Conservation (phyloP, 1,140 invertebrate species). For the Psix sp. region DNA sequence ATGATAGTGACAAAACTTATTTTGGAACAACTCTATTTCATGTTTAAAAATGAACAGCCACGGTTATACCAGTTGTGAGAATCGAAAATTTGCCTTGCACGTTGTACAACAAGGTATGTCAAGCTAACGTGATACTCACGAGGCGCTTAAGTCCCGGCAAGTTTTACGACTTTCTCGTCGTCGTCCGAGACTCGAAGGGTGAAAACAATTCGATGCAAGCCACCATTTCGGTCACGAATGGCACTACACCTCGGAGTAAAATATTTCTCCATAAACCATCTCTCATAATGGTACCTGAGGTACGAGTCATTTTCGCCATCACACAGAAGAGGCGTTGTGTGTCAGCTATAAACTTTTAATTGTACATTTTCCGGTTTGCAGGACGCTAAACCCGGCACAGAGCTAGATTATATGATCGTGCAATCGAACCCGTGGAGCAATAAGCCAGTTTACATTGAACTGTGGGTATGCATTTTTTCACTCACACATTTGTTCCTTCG, state of each 20-base stretch:
- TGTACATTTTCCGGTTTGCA: constrained; percentile 68
- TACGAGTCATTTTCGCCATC: constrained; percentile 68
- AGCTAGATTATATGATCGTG: constrained; percentile 87
- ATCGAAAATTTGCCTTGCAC: constrained; percentile 88
- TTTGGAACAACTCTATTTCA: neutral
- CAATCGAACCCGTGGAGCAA: constrained; percentile 86
- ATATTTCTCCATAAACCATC: constrained; percentile 90
- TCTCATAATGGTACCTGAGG: constrained; percentile 88
- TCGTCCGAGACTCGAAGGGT: constrained; percentile 86
- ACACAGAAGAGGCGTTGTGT: constrained; percentile 1
- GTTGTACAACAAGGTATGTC: constrained; percentile 88
- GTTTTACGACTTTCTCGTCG: constrained; percentile 88
- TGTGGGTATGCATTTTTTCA: constrained; percentile 80
- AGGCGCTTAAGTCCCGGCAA: constrained; percentile 84
- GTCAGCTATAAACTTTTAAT: constrained; percentile 56
- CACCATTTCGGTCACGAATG: constrained; percentile 89
- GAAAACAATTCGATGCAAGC: constrained; percentile 86
- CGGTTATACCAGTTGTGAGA: constrained; percentile 83
- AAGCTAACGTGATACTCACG: constrained; percentile 88
- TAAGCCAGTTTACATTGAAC: constrained; percentile 87
- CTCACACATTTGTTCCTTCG: neutral
- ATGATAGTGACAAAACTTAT: too few species aligned
- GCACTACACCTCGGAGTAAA: constrained; percentile 84
- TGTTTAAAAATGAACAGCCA: constrained; percentile 73
- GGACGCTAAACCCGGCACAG: constrained; percentile 87